Conservation (phyloP, 2,113 vertebrate species). For the Trogon surrucura region DNA sequence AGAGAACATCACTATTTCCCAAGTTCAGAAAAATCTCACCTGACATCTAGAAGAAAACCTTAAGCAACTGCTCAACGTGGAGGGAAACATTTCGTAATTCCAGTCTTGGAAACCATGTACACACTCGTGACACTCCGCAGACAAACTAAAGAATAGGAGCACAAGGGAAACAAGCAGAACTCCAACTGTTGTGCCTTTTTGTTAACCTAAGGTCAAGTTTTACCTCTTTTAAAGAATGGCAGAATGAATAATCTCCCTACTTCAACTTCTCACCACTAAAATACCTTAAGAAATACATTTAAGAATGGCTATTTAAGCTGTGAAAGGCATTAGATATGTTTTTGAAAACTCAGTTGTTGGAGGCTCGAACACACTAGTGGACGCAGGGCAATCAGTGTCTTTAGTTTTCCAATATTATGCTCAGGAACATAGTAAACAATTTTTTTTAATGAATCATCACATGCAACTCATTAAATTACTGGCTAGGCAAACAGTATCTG, state of each 20-base stretch:
- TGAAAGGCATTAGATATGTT: neutral
- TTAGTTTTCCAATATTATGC: accelerated
- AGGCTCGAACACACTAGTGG: neutral
- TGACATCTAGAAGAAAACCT: neutral
- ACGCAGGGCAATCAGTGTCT: neutral
- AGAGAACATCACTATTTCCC: neutral
- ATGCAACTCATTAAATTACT: neutral
- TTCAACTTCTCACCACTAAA: neutral
- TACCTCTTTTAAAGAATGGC: neutral
- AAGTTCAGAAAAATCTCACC: neutral
- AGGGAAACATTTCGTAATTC: neutral
- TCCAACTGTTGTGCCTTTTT: neutral
- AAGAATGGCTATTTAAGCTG: neutral
- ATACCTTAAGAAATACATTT: too few relatives aligned
- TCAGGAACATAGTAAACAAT: neutral
- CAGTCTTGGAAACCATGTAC: neutral
- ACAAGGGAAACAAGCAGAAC: neutral
- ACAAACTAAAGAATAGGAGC: neutral
- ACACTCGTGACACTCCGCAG: neutral
- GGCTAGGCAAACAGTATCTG: neutral
- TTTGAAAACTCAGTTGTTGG: neutral
- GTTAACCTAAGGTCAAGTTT: neutral
- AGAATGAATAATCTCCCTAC: neutral
- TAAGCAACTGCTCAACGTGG: neutral
- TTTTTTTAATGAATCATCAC: neutral